Evolutionary conservation across 1,140 invertebrate genomes (phyloP).

Genomic region (Pachyrhynchus sulphureomaculatus): DNA sequence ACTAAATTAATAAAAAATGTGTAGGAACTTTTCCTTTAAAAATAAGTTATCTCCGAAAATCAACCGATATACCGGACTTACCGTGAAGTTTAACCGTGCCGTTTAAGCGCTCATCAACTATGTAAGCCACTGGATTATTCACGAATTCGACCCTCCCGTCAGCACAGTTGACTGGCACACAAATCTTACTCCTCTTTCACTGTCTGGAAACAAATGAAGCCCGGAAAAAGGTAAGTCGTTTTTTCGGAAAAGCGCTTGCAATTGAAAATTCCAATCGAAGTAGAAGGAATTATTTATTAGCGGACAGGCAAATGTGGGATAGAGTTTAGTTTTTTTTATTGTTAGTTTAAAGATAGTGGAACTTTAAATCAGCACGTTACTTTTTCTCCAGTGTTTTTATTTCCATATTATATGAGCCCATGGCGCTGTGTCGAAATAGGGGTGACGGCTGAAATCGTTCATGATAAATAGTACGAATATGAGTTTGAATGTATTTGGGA

Average conservation of each 20-base stretch:
- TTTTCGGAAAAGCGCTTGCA: slow-evolving; percentile 1
- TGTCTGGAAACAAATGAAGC: slow-evolving; percentile 28
- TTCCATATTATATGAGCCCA: too few species aligned
- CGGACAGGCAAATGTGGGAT: slow-evolving; percentile 3
- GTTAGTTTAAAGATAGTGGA: too few species aligned
- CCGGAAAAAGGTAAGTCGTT: slow-evolving; percentile 21
- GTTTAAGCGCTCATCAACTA: slow-evolving; percentile 49
- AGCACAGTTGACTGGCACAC: slow-evolving; percentile 51
- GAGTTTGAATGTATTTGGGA: too few species aligned
- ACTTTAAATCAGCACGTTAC: too few species aligned
- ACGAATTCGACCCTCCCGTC: slow-evolving; percentile 45
- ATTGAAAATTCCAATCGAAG: slow-evolving; percentile 14
- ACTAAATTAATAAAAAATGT: too few species aligned
- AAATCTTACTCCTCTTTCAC: slow-evolving; percentile 43
- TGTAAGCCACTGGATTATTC: slow-evolving; percentile 49
- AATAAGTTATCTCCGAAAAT: neutral
- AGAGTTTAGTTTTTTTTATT: too few species aligned
- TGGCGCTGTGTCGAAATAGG: too few species aligned
- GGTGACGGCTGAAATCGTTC: too few species aligned
- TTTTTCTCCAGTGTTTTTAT: too few species aligned
- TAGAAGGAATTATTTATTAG: slow-evolving; percentile 12
- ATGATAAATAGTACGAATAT: too few species aligned
- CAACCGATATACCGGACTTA: neutral
- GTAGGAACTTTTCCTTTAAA: too few species aligned
- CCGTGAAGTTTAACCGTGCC: slow-evolving; percentile 43